A percentile compares a stretch with the other conserved stretches of the same genome.
These are phyloP conservation scores for Microcebus ravelobensis DNA, from an alignment of 2,113 vertebrate genomes.

Conservation along the genomic window DNA sequence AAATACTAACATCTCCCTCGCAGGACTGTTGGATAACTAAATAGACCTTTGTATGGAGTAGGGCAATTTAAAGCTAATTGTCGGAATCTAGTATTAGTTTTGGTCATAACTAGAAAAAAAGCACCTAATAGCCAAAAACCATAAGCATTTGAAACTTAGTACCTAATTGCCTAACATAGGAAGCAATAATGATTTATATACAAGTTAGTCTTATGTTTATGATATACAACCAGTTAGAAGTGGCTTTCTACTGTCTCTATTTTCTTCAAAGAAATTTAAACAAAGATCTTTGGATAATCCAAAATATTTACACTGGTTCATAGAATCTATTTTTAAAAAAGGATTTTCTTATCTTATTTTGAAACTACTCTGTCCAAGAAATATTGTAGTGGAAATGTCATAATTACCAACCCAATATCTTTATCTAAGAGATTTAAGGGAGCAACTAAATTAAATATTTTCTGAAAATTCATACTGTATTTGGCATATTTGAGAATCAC, in stretches of 20 bases:
- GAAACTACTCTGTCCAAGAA: background rate
- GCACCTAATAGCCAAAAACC: background rate
- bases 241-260: background rate
- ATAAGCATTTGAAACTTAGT: constrained; percentile 3
- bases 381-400: background rate
- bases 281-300: background rate
- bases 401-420: constrained; percentile 24
- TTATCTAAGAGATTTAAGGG: constrained; percentile 40
- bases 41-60: background rate
- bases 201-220: background rate
- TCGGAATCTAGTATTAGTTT: background rate
- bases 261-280: constrained; percentile 27
- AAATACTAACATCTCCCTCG: background rate
- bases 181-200: background rate
- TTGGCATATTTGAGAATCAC: constrained; percentile 47
- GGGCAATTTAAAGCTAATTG: background rate
- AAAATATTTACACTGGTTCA: constrained; percentile 51
- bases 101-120: background rate
- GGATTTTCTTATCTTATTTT: constrained; percentile 36
- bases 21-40: background rate
- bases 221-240: background rate
- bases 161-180: background rate
- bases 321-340: too few species aligned
- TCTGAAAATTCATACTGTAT: background rate
- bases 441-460: constrained; percentile 41